These are phyloP conservation scores for Unio pictorum DNA, from an alignment of 2,888 invertebrate species.

Conservation along the genomic window DNA sequence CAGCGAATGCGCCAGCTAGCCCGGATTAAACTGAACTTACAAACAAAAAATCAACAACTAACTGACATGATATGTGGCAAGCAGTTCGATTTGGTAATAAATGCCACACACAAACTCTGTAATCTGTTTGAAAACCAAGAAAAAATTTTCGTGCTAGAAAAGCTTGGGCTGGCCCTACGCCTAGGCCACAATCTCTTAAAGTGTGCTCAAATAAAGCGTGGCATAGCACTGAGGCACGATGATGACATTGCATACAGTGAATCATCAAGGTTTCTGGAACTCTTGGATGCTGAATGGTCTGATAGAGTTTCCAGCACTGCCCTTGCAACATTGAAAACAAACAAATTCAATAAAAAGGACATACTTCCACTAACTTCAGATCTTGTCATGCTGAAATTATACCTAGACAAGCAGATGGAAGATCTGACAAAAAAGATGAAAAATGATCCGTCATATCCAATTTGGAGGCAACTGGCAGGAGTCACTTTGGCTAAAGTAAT, in stretches of 20 bases:
- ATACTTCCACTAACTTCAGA: constrained; percentile 3
- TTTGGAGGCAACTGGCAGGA: no score
- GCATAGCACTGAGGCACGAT: constrained; percentile 2
- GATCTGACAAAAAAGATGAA: no score
- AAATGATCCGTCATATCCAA: not conserved
- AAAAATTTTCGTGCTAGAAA: constrained; percentile 1
- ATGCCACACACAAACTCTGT: not conserved
- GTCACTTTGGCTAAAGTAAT: no score
- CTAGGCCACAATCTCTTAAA: constrained; percentile 9
- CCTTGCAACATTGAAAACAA: constrained; percentile 3
- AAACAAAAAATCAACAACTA: not conserved
- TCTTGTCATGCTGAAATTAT: not conserved
- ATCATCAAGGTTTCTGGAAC: not conserved
- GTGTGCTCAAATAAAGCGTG: constrained; percentile 6
- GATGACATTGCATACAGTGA: constrained; percentile 2
- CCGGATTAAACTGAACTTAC: not conserved
- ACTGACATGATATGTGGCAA: not conserved
- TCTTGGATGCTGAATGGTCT: constrained; percentile 3
- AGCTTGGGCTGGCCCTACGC: constrained; percentile 5
- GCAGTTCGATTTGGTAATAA: not conserved
- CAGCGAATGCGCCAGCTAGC: constrained; percentile 3
- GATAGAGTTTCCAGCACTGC: constrained; percentile 2
- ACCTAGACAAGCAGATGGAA: not conserved
- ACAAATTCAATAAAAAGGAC: constrained; percentile 4
- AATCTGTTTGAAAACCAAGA: not conserved